Base-by-base conservation (phyloP, 2,113 vertebrate genomes). In the Amphiprion percula region DNA sequence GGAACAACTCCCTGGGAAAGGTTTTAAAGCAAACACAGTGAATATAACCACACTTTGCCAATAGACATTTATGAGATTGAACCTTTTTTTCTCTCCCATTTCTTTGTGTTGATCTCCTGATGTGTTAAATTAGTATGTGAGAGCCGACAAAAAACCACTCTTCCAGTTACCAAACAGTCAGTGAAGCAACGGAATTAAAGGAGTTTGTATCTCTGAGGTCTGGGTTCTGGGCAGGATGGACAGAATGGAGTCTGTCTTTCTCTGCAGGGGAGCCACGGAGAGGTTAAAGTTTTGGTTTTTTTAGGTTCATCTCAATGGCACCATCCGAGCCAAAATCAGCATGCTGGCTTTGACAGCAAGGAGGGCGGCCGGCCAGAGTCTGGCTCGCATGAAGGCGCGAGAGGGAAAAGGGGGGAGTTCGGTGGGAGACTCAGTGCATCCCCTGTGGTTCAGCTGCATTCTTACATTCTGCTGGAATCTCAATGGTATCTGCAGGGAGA, bases 291-390 rank as follows among this genome's bases (percentile, higher is more conserved):
- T 56, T 61, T 60, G 66, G 11, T 19, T 55, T 72, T 26, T 65
- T 76, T 49, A 23, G 52, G 47, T 66, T 41, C 44, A 33, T 64
- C 68, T 83, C 68, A 58, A 28, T 24, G 24, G 39, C 30, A 56
- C 50, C 59, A 14, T 19, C 33, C 7, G 10, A 77, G 74, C 85
- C 78, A 83, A 80, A 73, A 79, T 63, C 79, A 78, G 80, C 77
- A 76, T 17, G 26, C 46, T 41, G 65, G 69, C 74, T 81, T 50
- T 39, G 49, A 63, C 54, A 49, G 41, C 46, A 74, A 63, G 44
- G 46, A n/a, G 52, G 77, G 67, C 58, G 0, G 63, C 26, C 26
- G 19, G 72, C 65, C 72, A 77, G 74, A 68, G 55, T 73, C 63
- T 81, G 66, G 66, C 63, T 47, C 1, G 47, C 74, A 74, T 74